Base-by-base conservation (phyloP, 2,797 vertebrate species). In the Microctenopoma steveboyesi region DNA sequence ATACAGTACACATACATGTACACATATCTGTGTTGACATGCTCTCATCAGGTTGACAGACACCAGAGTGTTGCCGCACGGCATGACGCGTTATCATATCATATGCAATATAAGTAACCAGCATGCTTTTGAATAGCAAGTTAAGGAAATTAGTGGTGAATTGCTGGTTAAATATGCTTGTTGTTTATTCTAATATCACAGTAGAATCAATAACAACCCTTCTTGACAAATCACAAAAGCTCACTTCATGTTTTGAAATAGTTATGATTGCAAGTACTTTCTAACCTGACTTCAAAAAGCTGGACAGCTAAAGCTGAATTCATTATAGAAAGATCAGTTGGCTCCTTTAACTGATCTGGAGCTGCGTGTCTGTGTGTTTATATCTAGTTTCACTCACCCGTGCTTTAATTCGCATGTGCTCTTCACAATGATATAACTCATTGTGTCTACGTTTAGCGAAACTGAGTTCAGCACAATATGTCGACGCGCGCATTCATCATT, bases 11-110 rank as follows among this genome's bases (percentile, higher is more conserved):
- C 45, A 63, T n/a, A 46, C 28, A 22, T 11, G 18, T 39, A 70
- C 10, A 30, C 39, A 56, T 51, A 70, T 59, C 4, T 8, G 22
- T 76, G 40, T 55, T 13, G 39, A 73, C 57, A 72, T 62, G 54
- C 50, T 7, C n/a, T 74, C 64, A 80, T 81, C 81, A 81, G 61
- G 79, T 73, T 42, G 60, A 69, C 62, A n/a, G 69, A 28, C 66
- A 51, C 37, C 37, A 65, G 55, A 76, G 64, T 43, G 62, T 47
- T 28, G 30, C 47, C 48, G 37, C 63, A 28, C 28, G 28, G 42
- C 60, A 51, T 40, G 46, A 46, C 66, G 65, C 68, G 33, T 63
- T 63, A 47, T 47, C 22, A 48, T 22, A 45, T 45, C 16, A 45
- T n/a, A 4, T 45, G 8, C 7, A n/a, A 6, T n/a, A 7, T 43